Conservation (phyloP, 2,888 invertebrate species). For the Lasius fuliginosus region DNA sequence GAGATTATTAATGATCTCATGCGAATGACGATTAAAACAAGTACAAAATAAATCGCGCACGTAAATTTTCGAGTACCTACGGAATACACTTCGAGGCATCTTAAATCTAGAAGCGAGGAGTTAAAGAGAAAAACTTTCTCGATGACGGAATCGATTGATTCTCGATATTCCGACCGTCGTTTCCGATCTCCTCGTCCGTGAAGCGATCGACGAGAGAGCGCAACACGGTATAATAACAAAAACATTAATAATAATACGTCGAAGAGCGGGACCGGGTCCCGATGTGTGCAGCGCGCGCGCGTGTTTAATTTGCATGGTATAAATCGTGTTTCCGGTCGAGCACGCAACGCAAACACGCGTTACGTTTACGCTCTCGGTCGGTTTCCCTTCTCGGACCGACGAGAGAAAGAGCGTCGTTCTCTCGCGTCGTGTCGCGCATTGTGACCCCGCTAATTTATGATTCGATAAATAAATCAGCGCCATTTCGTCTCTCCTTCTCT, state of each 20-base stretch:
- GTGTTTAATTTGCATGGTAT: slow-evolving; percentile 85
- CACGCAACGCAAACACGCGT: slow-evolving; percentile 85
- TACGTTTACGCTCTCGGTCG: slow-evolving; percentile 78
- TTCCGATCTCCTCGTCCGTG: background rate
- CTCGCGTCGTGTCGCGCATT: slow-evolving; percentile 76
- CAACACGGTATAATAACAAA: slow-evolving; percentile 51
- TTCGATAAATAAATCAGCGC: slow-evolving; percentile 84
- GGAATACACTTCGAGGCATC: background rate
- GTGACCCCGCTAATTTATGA: slow-evolving; percentile 83
- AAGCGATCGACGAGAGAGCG: slow-evolving; percentile 30
- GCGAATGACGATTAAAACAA: background rate
- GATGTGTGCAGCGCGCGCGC: slow-evolving; percentile 73
- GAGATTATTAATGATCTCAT: background rate
- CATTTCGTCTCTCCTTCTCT: slow-evolving; percentile 59
- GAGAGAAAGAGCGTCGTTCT: slow-evolving; percentile 67
- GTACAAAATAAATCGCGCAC: background rate
- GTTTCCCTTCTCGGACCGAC: slow-evolving; percentile 62
- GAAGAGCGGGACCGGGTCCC: slow-evolving; percentile 34
- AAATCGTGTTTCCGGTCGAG: slow-evolving; percentile 85
- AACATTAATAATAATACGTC: slow-evolving; percentile 60
- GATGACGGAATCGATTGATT: slow-evolving; percentile 13
- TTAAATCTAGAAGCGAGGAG: background rate
- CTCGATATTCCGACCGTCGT: slow-evolving; percentile 12
- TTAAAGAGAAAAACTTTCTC: background rate
- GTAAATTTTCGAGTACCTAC: background rate